Base-by-base conservation (phyloP, 2,113 vertebrate genomes). In the Erinaceus europaeus region DNA sequence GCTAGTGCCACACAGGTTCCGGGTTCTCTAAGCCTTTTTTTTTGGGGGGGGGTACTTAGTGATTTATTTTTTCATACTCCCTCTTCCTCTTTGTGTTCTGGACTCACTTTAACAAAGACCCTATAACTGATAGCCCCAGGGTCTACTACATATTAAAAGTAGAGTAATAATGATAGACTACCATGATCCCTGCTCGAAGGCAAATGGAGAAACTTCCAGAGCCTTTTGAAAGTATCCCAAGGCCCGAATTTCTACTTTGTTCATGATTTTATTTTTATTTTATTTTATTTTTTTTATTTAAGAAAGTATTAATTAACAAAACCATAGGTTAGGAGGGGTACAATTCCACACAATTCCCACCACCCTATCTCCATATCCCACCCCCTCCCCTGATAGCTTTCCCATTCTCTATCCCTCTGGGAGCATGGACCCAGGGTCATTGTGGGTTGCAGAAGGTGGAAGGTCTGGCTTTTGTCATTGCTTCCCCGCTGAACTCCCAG, bases 131-230 rank as follows among this genome's bases (percentile, higher is more conserved):
- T 91, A 69, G 84, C 80, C 36, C 17, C 17, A 73, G 55, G 44
- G 52, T 65, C 64, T 89, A 20, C 68, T 90, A 69, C 36, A 44
- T 81, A 73, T 76, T 83, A 76, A 88, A 93, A 91, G 36, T 75
- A 68, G 38, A 91, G 59, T 82, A 85, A 80, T 40, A 80, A 17
- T 68, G 38, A 42, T 59, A 79, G 61, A 79, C n/a, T 71, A 77
- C 10, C 57, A n/a, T 86, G 53, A 23, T 25, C 8, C 69, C 15
- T 88, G 23, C 29, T 23, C 34, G 62, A 32, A 84, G 40, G 34
- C 48, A 67, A 80, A 73, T 68, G 77, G 53, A 46, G 1, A 52
- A 73, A 25, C n/a, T 86, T 73, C 50, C 53, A 46, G 68, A 68
- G 44, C 20, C 53, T 77, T 84, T 64, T 61, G 80, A 62, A 77